Conservation (phyloP, 1,140 invertebrate species). For the Subanguina moxae region DNA sequence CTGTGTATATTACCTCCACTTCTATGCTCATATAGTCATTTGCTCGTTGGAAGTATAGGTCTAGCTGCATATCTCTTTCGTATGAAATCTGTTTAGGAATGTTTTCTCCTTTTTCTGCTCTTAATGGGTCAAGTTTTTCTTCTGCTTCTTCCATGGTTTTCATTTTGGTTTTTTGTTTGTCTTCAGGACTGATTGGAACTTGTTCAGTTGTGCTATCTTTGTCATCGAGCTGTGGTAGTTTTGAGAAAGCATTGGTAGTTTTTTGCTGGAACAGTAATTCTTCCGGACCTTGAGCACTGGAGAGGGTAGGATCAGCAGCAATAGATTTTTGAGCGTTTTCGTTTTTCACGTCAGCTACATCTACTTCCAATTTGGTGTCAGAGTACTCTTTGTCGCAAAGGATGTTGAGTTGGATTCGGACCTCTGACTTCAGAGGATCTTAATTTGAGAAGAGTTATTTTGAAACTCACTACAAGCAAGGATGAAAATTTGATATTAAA, state of each 20-base stretch:
- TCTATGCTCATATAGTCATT: not conserved
- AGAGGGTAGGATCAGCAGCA: not conserved
- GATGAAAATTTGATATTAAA: no score
- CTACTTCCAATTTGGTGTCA: not conserved
- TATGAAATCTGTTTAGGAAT: not conserved
- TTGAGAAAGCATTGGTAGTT: not conserved
- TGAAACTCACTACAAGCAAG: constrained; percentile 4
- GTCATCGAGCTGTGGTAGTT: no score
- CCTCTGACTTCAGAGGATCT: not conserved
- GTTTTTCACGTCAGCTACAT: not conserved
- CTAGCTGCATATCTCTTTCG: not conserved
- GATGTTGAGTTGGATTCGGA: not conserved
- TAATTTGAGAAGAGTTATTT: not conserved
- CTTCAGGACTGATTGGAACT: not conserved
- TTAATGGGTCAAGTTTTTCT: not conserved
- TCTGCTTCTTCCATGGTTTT: no score
- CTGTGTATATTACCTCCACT: not conserved
- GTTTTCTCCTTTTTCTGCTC: not conserved
- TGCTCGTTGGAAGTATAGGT: not conserved
- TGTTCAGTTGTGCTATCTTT: not conserved
- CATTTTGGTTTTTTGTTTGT: not conserved
- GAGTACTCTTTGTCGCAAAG: not conserved
- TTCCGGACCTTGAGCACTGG: not conserved
- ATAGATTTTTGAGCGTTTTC: not conserved
- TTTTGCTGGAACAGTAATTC: not conserved